A percentile compares a stretch with the other conserved stretches of the same genome.
Evolutionary conservation across 2,797 vertebrate species (phyloP).

Genomic region (Odontamblyopus rebecca): DNA sequence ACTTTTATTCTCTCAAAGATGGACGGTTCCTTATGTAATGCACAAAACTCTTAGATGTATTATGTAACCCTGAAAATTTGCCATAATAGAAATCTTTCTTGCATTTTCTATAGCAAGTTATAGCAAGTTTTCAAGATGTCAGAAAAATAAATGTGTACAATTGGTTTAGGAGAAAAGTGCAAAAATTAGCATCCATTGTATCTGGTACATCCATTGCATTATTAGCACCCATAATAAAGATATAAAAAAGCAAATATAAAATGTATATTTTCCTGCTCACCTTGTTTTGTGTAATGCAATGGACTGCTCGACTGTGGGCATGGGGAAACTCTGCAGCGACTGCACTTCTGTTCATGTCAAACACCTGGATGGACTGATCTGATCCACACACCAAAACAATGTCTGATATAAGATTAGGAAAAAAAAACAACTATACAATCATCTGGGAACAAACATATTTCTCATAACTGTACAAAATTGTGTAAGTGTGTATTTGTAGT

Average conservation of each 20-base stretch:
- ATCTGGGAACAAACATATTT: background rate
- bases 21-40: constrained; percentile 59
- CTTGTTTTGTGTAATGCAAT: constrained; percentile 89
- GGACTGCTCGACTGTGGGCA: constrained; percentile 80
- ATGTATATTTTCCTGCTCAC: constrained; percentile 61
- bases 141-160: background rate
- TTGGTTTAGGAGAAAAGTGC: background rate
- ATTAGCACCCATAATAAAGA: background rate
- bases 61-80: constrained; percentile 59
- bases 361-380: constrained; percentile 83
- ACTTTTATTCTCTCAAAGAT: constrained; percentile 57
- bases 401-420: constrained; percentile 73
- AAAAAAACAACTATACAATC: background rate
- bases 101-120: background rate
- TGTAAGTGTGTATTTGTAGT: constrained; percentile 19
- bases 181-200: background rate
- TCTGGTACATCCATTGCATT: no score
- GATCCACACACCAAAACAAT: constrained; percentile 81
- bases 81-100: constrained; percentile 55
- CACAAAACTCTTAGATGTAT: constrained; percentile 43
- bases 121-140: no score
- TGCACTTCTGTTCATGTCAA: constrained; percentile 84
- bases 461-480: constrained; percentile 15
- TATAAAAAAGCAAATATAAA: background rate
- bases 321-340: constrained; percentile 77